These are phyloP conservation scores for Pinna nobilis DNA, from an alignment of 1,140 invertebrate genomes.

Conservation along the genomic window DNA sequence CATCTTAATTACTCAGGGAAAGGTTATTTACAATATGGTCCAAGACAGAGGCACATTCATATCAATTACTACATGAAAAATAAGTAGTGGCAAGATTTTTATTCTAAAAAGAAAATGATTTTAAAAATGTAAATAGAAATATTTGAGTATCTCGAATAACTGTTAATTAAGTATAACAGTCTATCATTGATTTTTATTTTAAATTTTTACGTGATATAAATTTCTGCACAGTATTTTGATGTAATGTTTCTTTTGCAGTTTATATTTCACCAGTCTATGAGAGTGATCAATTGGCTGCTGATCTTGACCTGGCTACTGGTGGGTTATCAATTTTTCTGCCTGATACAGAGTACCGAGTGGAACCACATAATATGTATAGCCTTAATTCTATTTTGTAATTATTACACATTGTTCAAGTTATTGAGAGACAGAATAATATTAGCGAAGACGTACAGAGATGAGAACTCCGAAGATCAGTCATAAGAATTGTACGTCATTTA, in stretches of 20 bases:
- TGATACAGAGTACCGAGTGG: conserved; percentile 90
- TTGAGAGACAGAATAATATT: conserved; percentile 90
- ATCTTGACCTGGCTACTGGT: conserved; percentile 84
- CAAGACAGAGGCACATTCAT: no score
- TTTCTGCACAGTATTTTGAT: not conserved
- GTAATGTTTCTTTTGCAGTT: conserved; percentile 78
- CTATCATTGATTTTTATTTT: no score
- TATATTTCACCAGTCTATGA: conserved; percentile 91
- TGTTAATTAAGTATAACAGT: no score
- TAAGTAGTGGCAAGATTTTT: no score
- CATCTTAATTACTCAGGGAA: no score
- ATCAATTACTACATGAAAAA: no score
- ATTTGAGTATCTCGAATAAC: no score
- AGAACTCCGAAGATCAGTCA: conserved; percentile 41
- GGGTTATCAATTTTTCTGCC: conserved; percentile 84
- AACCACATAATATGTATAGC: conserved; percentile 91
- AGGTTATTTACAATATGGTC: no score
- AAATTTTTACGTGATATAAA: not conserved
- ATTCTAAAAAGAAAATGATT: no score
- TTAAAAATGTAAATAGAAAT: no score
- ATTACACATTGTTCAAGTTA: conserved; percentile 93
- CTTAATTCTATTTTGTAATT: conserved; percentile 90
- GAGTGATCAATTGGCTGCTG: conserved; percentile 84
- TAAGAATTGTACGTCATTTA: not conserved
- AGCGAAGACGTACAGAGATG: conserved; percentile 69